These are phyloP conservation scores for Chionis minor DNA, from an alignment of 2,113 vertebrate species.

Conservation along the genomic window DNA sequence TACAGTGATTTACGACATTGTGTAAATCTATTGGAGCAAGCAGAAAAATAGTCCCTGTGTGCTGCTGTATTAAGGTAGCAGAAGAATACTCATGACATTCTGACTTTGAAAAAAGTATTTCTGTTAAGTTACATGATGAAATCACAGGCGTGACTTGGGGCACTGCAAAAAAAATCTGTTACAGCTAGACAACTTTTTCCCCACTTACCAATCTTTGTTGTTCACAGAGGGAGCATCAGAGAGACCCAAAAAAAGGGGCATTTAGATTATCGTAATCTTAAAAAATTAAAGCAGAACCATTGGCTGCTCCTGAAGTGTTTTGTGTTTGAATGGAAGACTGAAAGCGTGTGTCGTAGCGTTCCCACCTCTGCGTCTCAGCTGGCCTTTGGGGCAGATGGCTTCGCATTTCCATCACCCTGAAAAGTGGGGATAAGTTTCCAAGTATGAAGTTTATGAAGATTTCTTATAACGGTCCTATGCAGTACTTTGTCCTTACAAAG, in stretches of 20 bases:
- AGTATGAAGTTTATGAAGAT: not conserved
- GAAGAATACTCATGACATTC: not conserved
- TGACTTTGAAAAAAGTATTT: constrained; percentile 4
- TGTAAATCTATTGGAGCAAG: constrained; percentile 28
- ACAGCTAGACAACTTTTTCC: not conserved
- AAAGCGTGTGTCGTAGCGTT: not conserved
- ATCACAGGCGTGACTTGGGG: not conserved
- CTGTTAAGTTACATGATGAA: not conserved
- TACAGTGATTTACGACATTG: constrained; percentile 66
- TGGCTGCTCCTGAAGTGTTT: not conserved
- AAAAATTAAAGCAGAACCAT: not conserved
- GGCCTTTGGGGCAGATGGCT: not conserved
- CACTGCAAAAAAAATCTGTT: not conserved
- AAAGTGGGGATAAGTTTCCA: not conserved
- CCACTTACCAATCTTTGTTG: not conserved
- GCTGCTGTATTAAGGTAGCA: constrained; percentile 16
- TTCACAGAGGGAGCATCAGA: not conserved
- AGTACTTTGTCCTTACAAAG: not conserved
- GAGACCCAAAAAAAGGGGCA: not conserved
- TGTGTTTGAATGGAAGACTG: not conserved
- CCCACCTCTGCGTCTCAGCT: not conserved
- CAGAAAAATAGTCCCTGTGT: constrained; percentile 18
- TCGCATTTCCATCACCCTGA: not conserved
- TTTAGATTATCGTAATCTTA: not conserved
- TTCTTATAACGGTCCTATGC: not conserved